A percentile compares a stretch with the other conserved stretches of the same genome.
These are phyloP conservation scores for Neomicropteryx cornuta DNA, from an alignment of 1,140 invertebrate genomes.

Conservation along the genomic window DNA sequence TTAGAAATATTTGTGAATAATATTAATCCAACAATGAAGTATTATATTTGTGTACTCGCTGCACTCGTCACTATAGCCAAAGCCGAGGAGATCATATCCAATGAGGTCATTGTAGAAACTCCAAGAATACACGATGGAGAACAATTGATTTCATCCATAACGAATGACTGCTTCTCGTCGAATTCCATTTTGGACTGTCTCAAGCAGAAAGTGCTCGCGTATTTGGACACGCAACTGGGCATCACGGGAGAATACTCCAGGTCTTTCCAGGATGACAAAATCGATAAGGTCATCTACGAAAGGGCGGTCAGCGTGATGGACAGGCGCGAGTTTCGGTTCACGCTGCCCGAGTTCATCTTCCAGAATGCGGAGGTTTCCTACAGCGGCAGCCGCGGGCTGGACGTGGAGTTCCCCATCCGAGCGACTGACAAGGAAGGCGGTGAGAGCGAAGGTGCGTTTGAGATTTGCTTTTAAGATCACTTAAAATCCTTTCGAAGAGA, in stretches of 20 bases:
- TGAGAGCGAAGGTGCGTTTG: slow-evolving; percentile 24
- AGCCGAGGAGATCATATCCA: slow-evolving; percentile 38
- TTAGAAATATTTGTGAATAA: slow-evolving; percentile 33
- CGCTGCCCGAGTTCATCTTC: slow-evolving; percentile 62
- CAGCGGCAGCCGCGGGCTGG: slow-evolving; percentile 53
- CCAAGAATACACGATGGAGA: slow-evolving; percentile 47
- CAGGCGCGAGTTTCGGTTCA: slow-evolving; percentile 56
- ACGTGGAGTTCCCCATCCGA: slow-evolving; percentile 42
- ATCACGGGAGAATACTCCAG: slow-evolving; percentile 46
- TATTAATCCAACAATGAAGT: slow-evolving; percentile 27
- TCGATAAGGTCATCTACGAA: slow-evolving; percentile 63
- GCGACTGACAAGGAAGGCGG: slow-evolving; percentile 39
- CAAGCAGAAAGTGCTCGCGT: slow-evolving; percentile 59
- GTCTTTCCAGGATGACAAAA: slow-evolving; percentile 43
- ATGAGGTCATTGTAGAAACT: slow-evolving; percentile 37
- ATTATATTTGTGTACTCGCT: slow-evolving; percentile 25
- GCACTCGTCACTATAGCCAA: slow-evolving; percentile 34
- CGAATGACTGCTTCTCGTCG: slow-evolving; percentile 57
- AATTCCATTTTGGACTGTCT: slow-evolving; percentile 55
- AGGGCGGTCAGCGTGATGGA: slow-evolving; percentile 56
- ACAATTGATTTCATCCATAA: slow-evolving; percentile 55
- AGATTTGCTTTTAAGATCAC: slow-evolving; percentile 22
- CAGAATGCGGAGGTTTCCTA: slow-evolving; percentile 53
- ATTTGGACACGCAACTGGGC: slow-evolving; percentile 56
- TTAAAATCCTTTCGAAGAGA: no score